Percentiles rank a stretch among this genome's conserved stretches.
These are phyloP conservation scores for Caenorhabditis sulstoni DNA, from an alignment of 2,888 invertebrate genomes.

Conservation along the genomic window DNA sequence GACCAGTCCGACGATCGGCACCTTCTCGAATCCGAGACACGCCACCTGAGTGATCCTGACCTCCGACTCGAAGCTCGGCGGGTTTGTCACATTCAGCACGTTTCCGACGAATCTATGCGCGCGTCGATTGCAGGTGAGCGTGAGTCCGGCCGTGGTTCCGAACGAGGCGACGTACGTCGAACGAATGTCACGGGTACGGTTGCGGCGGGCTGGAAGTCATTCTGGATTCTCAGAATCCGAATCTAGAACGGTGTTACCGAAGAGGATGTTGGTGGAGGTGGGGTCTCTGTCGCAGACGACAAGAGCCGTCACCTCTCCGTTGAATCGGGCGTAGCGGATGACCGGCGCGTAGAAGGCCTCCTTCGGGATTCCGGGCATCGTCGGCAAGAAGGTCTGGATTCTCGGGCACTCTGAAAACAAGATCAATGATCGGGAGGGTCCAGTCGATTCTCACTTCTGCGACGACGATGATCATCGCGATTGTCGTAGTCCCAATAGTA, in stretches of 20 bases:
- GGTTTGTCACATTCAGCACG: conserved; percentile 9
- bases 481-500: conserved; percentile 28
- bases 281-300: conserved; percentile 35
- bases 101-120: conserved; percentile 35
- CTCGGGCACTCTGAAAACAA: conserved; percentile 48
- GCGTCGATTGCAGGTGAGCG: conserved; percentile 31
- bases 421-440: no score
- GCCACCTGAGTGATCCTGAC: conserved; percentile 23
- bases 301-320: conserved; percentile 20
- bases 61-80: conserved; percentile 1
- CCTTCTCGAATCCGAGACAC: conserved; percentile 42
- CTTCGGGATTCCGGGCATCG: conserved; percentile 15
- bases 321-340: conserved; percentile 35
- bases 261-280: conserved; percentile 28
- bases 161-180: conserved; percentile 9
- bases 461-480: conserved; percentile 14
- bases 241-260: conserved; percentile 35
- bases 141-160: conserved; percentile 43
- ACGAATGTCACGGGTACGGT: conserved; percentile 32
- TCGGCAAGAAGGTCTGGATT: conserved; percentile 21
- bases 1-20: conserved; percentile 7
- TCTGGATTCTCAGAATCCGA: not conserved
- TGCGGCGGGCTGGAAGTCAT: conserved; percentile 33
- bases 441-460: conserved; percentile 7
- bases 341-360: conserved; percentile 54